Percentiles rank a stretch among this genome's conserved stretches.
phyloP scores from a whole-genome alignment of 2,888 invertebrate genomes.

The Stenurella melanura region DNA sequence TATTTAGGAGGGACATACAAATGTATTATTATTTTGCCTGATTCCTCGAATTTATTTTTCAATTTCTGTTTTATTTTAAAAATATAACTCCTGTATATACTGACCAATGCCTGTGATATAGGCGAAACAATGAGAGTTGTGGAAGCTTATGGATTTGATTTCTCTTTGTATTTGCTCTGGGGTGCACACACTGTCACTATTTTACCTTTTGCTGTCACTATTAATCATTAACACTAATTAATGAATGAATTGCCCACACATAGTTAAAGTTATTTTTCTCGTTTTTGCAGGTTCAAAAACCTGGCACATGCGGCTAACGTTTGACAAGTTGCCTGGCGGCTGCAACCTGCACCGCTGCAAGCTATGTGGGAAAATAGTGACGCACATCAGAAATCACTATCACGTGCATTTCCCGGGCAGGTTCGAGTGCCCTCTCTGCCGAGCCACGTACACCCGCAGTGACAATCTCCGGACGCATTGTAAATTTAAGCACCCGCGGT shows the following conservation, averaged over 20 bases:
- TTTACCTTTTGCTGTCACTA: slow-evolving; percentile 70
- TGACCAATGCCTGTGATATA: background rate
- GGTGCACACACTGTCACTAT: slow-evolving; percentile 72
- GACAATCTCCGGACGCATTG: slow-evolving; percentile 95
- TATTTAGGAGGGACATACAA: no score
- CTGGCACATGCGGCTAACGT: slow-evolving; percentile 96
- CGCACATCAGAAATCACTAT: slow-evolving; percentile 95
- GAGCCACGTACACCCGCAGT: slow-evolving; percentile 93
- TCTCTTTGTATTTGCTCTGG: slow-evolving; percentile 67
- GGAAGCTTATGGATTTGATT: slow-evolving; percentile 34
- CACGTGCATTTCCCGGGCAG: slow-evolving; percentile 95
- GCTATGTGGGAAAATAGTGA: slow-evolving; percentile 95
- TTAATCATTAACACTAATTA: slow-evolving; percentile 62
- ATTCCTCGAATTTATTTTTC: no score
- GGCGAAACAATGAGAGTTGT: background rate
- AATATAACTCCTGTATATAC: slow-evolving; percentile 30
- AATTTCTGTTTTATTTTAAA: no score
- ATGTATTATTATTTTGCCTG: no score
- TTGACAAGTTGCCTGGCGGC: slow-evolving; percentile 94
- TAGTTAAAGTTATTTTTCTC: slow-evolving; percentile 61
- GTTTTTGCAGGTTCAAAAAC: slow-evolving; percentile 93
- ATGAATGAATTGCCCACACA: slow-evolving; percentile 36
- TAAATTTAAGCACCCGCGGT: slow-evolving; percentile 93
- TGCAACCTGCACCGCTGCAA: slow-evolving; percentile 95
- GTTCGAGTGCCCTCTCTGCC: slow-evolving; percentile 93